A percentile compares a stretch with the other conserved stretches of the same genome.
These are phyloP conservation scores for Epirrhoe alternata DNA, from an alignment of 2,888 invertebrate genomes.

Conservation along the genomic window DNA sequence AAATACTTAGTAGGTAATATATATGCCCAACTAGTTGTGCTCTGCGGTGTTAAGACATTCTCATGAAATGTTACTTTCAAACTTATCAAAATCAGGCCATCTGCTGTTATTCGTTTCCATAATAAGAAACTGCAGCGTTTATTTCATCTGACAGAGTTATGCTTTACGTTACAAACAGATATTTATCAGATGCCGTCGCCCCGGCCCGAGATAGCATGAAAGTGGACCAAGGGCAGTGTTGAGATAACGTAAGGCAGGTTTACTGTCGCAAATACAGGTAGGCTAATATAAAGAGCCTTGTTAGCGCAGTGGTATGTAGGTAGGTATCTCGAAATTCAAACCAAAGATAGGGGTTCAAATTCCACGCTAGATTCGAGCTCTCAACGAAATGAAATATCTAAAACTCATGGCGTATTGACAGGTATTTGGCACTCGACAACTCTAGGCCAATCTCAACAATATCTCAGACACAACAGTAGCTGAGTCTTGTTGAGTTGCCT, in stretches of 20 bases:
- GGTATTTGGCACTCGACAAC: too few species aligned
- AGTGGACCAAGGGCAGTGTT: constrained; percentile 80
- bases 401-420: too few species aligned
- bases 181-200: constrained; percentile 75
- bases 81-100: constrained; percentile 15
- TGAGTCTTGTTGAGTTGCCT: too few species aligned
- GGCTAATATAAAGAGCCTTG: constrained; percentile 11
- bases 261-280: constrained; percentile 40
- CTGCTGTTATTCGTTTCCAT: constrained; percentile 4
- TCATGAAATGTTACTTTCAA: background rate
- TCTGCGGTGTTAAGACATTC: background rate
- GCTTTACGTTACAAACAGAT: constrained; percentile 52
- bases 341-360: background rate
- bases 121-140: constrained; percentile 11
- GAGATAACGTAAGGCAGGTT: constrained; percentile 74
- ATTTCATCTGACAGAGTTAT: constrained; percentile 27
- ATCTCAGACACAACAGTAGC: too few species aligned
- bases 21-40: background rate
- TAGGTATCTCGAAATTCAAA: background rate
- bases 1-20: background rate
- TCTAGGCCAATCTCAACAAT: too few species aligned
- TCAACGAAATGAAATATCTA: too few species aligned
- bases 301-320: background rate
- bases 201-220: constrained; percentile 70
- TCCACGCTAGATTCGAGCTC: background rate